These are phyloP conservation scores for Xyliphius kryptos DNA, from an alignment of 2,113 vertebrate species.

Conservation along the genomic window DNA sequence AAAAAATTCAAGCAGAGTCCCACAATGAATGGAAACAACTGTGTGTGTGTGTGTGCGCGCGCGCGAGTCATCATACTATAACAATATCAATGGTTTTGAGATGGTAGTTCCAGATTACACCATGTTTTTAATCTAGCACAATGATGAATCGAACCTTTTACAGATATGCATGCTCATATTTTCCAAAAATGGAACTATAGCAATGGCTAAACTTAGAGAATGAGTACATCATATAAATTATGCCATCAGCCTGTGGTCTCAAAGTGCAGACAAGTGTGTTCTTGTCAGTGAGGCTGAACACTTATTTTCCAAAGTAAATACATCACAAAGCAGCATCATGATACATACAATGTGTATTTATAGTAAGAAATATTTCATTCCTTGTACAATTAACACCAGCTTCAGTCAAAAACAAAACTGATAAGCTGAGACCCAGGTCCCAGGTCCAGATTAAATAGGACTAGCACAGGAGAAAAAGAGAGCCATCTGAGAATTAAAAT, in stretches of 20 bases:
- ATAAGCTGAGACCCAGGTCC: no score
- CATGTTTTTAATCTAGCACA: conserved; percentile 18
- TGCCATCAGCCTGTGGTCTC: conserved; percentile 10
- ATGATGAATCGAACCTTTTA: conserved; percentile 26
- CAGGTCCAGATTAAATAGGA: no score
- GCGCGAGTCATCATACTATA: conserved; percentile 31
- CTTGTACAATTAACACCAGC: not conserved
- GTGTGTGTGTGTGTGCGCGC: conserved; percentile 12
- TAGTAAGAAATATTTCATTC: conserved; percentile 12
- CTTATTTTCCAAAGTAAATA: conserved; percentile 11
- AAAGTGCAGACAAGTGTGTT: conserved; percentile 13
- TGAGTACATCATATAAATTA: conserved; percentile 25
- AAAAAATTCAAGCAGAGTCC: no score
- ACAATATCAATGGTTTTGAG: conserved; percentile 6
- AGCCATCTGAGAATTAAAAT: no score
- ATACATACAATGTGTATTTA: conserved; percentile 6
- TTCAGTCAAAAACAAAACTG: no score
- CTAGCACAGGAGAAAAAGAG: no score
- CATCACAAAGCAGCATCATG: conserved; percentile 12
- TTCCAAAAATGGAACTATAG: conserved; percentile 35
- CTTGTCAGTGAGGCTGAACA: conserved; percentile 21
- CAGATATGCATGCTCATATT: conserved; percentile 12
- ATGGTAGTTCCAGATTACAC: not conserved
- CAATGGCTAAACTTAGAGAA: conserved; percentile 23
- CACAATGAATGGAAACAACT: not conserved